Conservation (phyloP, 2,888 invertebrate species). For the Timandra comae region DNA sequence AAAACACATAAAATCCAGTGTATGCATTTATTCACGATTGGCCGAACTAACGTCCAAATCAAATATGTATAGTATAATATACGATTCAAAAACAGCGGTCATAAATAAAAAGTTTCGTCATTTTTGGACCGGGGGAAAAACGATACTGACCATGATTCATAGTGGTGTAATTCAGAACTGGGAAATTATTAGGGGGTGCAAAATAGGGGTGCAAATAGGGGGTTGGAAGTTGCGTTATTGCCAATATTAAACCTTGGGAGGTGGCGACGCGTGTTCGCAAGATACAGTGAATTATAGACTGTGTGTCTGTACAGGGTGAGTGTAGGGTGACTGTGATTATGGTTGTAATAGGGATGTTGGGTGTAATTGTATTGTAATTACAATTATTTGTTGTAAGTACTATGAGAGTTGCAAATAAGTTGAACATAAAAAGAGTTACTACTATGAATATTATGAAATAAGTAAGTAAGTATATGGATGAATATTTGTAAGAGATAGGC, state of each 20-base stretch:
- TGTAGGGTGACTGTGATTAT: conserved; percentile 7
- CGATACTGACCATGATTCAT: conserved; percentile 51
- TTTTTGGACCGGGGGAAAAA: conserved; percentile 28
- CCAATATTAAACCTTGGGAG: conserved; percentile 51
- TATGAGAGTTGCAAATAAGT: no score
- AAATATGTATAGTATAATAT: conserved; percentile 5
- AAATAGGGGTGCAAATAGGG: conserved; percentile 15
- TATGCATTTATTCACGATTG: neutral
- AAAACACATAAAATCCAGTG: no score
- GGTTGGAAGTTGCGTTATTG: conserved; percentile 51
- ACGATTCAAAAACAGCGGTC: conserved; percentile 6
- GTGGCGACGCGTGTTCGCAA: conserved; percentile 16
- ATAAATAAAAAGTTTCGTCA: conserved; percentile 34
- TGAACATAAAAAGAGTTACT: no score
- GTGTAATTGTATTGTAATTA: no score
- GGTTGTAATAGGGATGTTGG: no score
- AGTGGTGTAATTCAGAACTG: conserved; percentile 52
- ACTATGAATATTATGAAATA: no score
- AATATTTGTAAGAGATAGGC: no score
- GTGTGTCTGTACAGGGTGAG: conserved; percentile 1
- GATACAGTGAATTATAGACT: conserved; percentile 12
- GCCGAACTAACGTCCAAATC: conserved; percentile 7
- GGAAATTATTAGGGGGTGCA: conserved; percentile 37
- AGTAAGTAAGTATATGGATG: no score
- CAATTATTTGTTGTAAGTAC: no score